Evolutionary conservation across 2,797 vertebrate species (phyloP), one percentile per base, ranked within the genome.

Genomic region (Rhodeus uyekii): DNA sequence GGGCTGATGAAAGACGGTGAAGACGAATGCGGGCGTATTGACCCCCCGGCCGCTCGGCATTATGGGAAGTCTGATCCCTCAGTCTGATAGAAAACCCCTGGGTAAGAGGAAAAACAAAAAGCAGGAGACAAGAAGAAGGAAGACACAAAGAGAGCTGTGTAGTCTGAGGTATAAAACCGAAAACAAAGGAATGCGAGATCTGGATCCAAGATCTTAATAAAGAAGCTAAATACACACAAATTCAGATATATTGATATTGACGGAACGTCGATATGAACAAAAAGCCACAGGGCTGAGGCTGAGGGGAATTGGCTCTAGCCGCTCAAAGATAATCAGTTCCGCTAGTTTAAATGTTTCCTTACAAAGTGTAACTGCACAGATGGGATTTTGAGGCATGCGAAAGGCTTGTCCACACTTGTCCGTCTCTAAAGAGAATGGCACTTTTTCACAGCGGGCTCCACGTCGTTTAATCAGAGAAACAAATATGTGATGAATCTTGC

Each of bases 1-100:
- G 94, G 92, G 91, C 80, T 87, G 93, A 92, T 91, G 91, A 95
- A 93, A 94, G 87, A 95, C 93, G 91, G 75, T 90, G 90, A 84
- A 88, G 90, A 84, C 90, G 55, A 80, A 86, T 82, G 86, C 61
- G 48, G 79, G 87, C 78, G 34, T 88, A 86, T 87, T 86, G 86
- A 86, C 91, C 92, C 91, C 88, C 89, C 87, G 89, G 90, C 89
- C 89, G 69, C 81, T 89, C 85, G 86, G 89, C 90, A 92, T 90
- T 90, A 81, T 83, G 71, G 91, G 92, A 93, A 94, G 92, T 89
- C 92, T 91, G 92, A 90, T 88, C 89, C 87, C 34, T 44, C 81
- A 90, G 87, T 88, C 89, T 90, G 87, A 87, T 90, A 80, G 89
- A 85, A 93, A 95, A 91, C 91, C 87, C 84, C 90, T 92, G 79